phyloP scores from a whole-genome alignment of 2,113 vertebrate genomes.

The Gracilinanus agilis region DNA sequence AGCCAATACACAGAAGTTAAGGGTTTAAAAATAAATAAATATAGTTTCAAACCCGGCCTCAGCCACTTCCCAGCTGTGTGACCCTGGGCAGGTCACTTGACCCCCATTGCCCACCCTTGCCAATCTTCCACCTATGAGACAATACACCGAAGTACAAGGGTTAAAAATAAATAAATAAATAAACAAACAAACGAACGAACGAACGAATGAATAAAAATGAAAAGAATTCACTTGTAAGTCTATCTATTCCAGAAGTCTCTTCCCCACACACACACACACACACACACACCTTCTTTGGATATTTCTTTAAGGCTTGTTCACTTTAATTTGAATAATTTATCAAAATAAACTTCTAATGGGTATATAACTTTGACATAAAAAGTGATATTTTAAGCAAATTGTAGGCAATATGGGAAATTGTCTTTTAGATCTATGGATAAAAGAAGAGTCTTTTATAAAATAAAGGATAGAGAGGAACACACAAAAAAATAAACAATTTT shows the following conservation, averaged over 20 bases:
- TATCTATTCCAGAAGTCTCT: not conserved
- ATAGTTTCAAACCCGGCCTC: no score
- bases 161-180: no score
- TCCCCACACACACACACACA: no score
- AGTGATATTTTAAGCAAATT: not conserved
- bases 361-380: not conserved
- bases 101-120: no score
- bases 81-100: no score
- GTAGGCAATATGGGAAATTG: not conserved
- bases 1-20: no score
- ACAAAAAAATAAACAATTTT: not conserved
- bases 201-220: no score
- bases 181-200: no score
- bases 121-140: no score
- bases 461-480: not conserved
- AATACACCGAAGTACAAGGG: no score
- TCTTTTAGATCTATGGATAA: not conserved
- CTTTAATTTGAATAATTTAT: not conserved
- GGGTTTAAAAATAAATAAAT: no score
- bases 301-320: not conserved
- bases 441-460: not conserved
- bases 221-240: not conserved
- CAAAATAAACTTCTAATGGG: not conserved
- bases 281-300: not conserved
- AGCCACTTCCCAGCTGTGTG: no score